These are phyloP conservation scores for Psittacus erithacus DNA, from an alignment of 2,113 vertebrate genomes.

Conservation along the genomic window DNA sequence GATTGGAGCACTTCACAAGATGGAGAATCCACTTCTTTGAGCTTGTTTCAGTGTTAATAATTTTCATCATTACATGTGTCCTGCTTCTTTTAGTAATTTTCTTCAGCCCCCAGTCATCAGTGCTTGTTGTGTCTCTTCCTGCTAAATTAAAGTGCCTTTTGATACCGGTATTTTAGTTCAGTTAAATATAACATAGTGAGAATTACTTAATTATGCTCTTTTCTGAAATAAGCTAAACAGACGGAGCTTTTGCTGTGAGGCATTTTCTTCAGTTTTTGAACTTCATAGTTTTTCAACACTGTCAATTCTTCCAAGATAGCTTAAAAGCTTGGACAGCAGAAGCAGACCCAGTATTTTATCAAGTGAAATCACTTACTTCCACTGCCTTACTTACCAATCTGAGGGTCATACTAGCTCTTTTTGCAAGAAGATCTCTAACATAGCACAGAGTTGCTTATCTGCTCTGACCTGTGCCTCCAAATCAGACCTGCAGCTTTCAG, in stretches of 20 bases:
- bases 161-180: background rate
- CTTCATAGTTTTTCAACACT: background rate
- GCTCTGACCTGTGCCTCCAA: background rate
- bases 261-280: constrained; percentile 3
- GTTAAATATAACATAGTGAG: background rate
- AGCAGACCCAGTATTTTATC: background rate
- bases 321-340: background rate
- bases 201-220: background rate
- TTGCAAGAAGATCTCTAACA: background rate
- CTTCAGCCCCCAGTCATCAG: background rate
- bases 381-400: background rate
- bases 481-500: background rate
- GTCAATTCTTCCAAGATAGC: background rate
- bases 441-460: background rate
- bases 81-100: background rate
- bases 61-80: background rate
- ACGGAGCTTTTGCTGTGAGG: background rate
- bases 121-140: background rate
- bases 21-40: background rate
- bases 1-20: background rate
- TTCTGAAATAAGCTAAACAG: constrained; percentile 27
- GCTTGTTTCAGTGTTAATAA: background rate
- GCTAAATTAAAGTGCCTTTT: constrained; percentile 24
- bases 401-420: background rate
- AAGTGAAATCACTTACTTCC: background rate